Base-by-base conservation (phyloP, 2,888 invertebrate species). In the Leucophenga montana region DNA sequence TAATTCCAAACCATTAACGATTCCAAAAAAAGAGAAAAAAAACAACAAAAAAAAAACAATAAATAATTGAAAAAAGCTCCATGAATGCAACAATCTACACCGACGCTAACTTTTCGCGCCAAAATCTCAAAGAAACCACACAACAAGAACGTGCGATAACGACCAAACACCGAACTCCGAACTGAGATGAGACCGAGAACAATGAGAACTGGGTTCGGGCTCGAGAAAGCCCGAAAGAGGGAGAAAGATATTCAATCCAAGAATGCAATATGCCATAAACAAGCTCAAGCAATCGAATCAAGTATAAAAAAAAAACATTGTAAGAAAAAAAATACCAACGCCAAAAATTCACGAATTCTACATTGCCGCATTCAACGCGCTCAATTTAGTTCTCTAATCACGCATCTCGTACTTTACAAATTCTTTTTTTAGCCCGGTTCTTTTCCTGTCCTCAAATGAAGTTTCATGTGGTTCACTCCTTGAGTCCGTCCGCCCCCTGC, bases 381-480 rank as follows among this genome's bases (percentile, higher is more conserved):
- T 78, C 80, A 82, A 82, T 82, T 82, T 82, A 75, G 75, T 74
- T 82, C 84, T 82, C 81, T 82, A 82, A 82, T 84, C 81, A 82
- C 81, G 81, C 81, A 81, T 72, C 71, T 84, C 80, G 78, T 75
- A 74, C 75, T 84, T 82, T 72, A 39, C 39, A 74, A 71, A 79
- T 77, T 78, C 74, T 74, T 75, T 56, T 69, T 31, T 39, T 57
- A 53, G 61, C 53, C 44, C 14, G 64, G n/a, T 39, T 53, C 50
- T 62, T 48, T 27, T 54, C 56, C 61, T 74, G 72, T 39, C 20
- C 14, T 46, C 48, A 64, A 64, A 68, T 70, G 67, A 27, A 66
- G 66, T 64, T 64, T 46, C 39, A 39, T 39, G 39, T 39, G 39
- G 39, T 39, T 11, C 39, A 39, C 39, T 39, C 39, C 39, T 39